Base-by-base conservation (phyloP, 1,140 invertebrate species). In the Saxidomus purpurata region DNA sequence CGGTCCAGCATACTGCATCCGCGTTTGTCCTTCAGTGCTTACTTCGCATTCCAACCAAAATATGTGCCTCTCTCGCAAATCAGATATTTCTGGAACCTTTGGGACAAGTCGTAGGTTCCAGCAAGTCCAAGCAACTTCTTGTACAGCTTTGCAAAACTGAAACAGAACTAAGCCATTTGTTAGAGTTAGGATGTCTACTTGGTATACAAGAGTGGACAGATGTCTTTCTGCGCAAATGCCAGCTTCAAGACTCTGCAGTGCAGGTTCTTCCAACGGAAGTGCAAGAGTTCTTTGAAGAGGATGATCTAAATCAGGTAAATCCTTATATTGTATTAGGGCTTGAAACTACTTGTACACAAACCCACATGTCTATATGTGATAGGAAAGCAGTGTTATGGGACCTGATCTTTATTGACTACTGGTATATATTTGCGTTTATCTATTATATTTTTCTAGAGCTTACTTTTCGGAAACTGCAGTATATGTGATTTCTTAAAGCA, bases 71-170 rank as follows among this genome's bases (percentile, higher is more conserved):
- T 40, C 61, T 95, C 25, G 94, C 94, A 40, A 92, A 93, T 80
- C 93, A 95, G 94, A 89, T 96, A 36, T 94, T 96, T 77, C 92
- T 96, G 40, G 94, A 95, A 28, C 94, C 95, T 15, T 83, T 96
- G 61, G 94, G 93, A 47, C 90, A 94, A 36, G 94, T 95, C 11
- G 86, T 96, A n/a, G 95, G 95, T 17, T 91, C 91, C 19, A 92
- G 92, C 13, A 94, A 93, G 80, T 95, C 94, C 8, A 95, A 96
- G 80, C 84, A 81, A 25, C 67, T 92, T 13, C 83, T 96, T 0
- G 59, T 93, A 34, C 55, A 91, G 22, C 89, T 89, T 0, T 94
- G 95, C 90, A 22, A 52, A 0, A 87, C 76, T 47, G 76, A 82
- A 15, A 36, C 55, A 6, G 87, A 91, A 22, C 55, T 74, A 38